Evolutionary conservation across 2,888 invertebrate species (phyloP).

Genomic region (Harmothoe impar): DNA sequence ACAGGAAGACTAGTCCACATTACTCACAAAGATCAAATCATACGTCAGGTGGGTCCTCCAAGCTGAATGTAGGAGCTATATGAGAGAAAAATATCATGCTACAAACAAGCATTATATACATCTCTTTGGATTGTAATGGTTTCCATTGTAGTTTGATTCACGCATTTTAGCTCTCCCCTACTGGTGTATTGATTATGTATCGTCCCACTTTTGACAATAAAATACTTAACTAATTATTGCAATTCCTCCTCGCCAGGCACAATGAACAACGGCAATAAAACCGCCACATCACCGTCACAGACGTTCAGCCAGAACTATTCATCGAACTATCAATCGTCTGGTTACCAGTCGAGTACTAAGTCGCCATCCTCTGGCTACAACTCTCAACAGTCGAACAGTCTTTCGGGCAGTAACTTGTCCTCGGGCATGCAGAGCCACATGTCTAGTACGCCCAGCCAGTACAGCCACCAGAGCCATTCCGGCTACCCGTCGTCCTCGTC

Average conservation of each 20-base stretch:
- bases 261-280: slow-evolving; percentile 40
- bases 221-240: neutral
- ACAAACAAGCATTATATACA: neutral
- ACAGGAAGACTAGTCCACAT: slow-evolving; percentile 78
- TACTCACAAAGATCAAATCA: slow-evolving; percentile 56
- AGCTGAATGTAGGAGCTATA: neutral
- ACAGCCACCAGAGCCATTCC: slow-evolving; percentile 67
- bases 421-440: slow-evolving; percentile 46
- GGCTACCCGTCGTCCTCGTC: slow-evolving; percentile 73
- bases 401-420: slow-evolving; percentile 41
- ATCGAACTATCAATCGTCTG: slow-evolving; percentile 59
- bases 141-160: neutral
- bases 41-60: slow-evolving; percentile 42
- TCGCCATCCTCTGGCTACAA: slow-evolving; percentile 71
- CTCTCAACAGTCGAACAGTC: slow-evolving; percentile 67
- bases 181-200: no score
- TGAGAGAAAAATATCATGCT: neutral
- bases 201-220: neutral
- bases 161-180: neutral
- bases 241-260: neutral
- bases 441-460: slow-evolving; percentile 62
- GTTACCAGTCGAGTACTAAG: slow-evolving; percentile 73
- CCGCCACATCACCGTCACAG: slow-evolving; percentile 65
- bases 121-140: neutral
- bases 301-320: slow-evolving; percentile 67